A percentile compares a stretch with the other conserved stretches of the same genome.
Conservation (phyloP, 2,113 vertebrate species). For the Orycteropus afer region DNA sequence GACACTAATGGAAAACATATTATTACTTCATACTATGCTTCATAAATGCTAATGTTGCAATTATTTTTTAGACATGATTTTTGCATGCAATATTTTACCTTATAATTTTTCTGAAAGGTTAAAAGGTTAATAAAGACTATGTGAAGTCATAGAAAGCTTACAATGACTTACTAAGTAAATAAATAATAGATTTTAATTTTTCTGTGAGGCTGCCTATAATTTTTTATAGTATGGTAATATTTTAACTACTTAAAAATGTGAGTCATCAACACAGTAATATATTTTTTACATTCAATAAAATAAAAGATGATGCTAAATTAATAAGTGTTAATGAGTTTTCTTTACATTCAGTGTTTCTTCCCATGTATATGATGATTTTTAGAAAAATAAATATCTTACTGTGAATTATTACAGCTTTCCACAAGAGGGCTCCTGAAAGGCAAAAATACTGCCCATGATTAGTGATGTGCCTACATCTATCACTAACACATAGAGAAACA, state of each 20-base stretch:
- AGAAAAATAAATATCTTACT: constrained; percentile 4
- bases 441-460: background rate
- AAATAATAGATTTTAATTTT: background rate
- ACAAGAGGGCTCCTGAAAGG: constrained; percentile 51
- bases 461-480: constrained; percentile 47
- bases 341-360: constrained; percentile 48
- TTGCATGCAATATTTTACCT: background rate
- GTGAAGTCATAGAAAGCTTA: background rate
- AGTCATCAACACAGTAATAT: background rate
- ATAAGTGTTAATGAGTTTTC: constrained; percentile 33
- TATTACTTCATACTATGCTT: background rate
- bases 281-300: constrained; percentile 39
- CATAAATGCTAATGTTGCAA: background rate
- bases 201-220: background rate
- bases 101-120: background rate
- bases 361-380: background rate
- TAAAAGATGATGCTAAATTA: background rate
- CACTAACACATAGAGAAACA: constrained; percentile 6
- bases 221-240: constrained; percentile 53
- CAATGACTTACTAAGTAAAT: background rate
- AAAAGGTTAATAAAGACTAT: background rate
- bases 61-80: constrained; percentile 31
- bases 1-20: background rate
- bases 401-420: constrained; percentile 47
- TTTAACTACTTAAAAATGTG: constrained; percentile 61